These are phyloP conservation scores for Buceros bicornis DNA, from an alignment of 2,797 vertebrate genomes.

Conservation along the genomic window DNA sequence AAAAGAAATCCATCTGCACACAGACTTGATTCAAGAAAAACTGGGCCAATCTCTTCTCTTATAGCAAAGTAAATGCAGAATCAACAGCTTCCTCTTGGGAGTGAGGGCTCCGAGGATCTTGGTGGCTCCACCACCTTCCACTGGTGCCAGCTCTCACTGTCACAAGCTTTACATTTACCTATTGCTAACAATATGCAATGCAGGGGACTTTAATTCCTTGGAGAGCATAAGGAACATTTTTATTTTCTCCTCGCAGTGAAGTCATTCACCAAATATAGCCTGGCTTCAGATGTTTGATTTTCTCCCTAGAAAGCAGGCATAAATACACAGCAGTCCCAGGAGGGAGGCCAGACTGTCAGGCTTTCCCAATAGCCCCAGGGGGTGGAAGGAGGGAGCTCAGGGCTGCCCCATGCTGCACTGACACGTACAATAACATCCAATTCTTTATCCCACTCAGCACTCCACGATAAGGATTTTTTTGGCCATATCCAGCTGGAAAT, in stretches of 20 bases:
- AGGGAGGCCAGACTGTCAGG: neutral
- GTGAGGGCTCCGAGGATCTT: fast-evolving
- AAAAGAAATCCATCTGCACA: neutral
- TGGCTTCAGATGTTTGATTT: neutral
- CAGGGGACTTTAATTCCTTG: neutral
- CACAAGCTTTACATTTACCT: neutral
- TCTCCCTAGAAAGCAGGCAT: neutral
- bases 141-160: neutral
- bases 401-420: neutral
- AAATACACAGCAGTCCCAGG: neutral
- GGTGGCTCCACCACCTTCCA: neutral
- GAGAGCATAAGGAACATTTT: neutral
- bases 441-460: neutral
- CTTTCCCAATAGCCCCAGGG: neutral
- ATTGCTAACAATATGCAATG: neutral
- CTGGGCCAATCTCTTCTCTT: neutral
- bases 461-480: neutral
- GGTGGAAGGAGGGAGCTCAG: neutral
- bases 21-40: neutral
- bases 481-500: neutral
- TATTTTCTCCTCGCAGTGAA: neutral
- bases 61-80: neutral
- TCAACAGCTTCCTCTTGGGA: neutral
- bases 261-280: neutral
- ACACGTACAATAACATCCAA: neutral